phyloP scores from a whole-genome alignment of 30 jellyfish, hydroid and myxozoan genomes.

The Clytia hemisphaerica region DNA sequence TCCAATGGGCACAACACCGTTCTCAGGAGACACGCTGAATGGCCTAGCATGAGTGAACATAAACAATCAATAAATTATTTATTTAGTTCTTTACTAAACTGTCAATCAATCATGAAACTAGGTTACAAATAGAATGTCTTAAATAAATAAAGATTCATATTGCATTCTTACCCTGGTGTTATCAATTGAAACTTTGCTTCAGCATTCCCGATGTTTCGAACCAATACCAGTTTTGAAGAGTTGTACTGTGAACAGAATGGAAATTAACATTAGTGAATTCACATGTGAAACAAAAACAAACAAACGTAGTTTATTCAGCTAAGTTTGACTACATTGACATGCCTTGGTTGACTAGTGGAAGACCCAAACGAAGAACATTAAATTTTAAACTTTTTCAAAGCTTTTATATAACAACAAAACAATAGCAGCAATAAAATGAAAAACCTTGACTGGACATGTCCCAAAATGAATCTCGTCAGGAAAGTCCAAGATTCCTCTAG shows the following conservation, averaged over 20 bases:
- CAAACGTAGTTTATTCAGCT: background rate
- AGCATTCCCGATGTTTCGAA: conserved; percentile 87
- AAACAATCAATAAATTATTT: no score
- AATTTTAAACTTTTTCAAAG: no score
- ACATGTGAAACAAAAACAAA: background rate
- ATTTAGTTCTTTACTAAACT: no score
- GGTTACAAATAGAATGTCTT: background rate
- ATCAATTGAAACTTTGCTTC: conserved; percentile 55
- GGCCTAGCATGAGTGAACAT: conserved; percentile 68
- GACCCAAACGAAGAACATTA: background rate
- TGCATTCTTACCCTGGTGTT: conserved; percentile 69
- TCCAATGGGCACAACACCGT: conserved; percentile 75
- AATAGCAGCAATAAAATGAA: no score
- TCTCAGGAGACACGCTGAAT: conserved; percentile 72
- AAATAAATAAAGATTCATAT: no score
- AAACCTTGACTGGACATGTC: conserved; percentile 93
- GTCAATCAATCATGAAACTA: no score
- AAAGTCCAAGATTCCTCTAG: conserved; percentile 86
- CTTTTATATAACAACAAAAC: no score
- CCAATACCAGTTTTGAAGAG: conserved; percentile 71
- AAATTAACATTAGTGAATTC: background rate
- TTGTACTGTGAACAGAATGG: conserved; percentile 38
- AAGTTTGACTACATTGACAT: background rate
- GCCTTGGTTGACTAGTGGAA: background rate
- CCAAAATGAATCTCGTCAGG: conserved; percentile 88